Conservation (phyloP, 2,113 vertebrate species). For the Callithrix jacchus region DNA sequence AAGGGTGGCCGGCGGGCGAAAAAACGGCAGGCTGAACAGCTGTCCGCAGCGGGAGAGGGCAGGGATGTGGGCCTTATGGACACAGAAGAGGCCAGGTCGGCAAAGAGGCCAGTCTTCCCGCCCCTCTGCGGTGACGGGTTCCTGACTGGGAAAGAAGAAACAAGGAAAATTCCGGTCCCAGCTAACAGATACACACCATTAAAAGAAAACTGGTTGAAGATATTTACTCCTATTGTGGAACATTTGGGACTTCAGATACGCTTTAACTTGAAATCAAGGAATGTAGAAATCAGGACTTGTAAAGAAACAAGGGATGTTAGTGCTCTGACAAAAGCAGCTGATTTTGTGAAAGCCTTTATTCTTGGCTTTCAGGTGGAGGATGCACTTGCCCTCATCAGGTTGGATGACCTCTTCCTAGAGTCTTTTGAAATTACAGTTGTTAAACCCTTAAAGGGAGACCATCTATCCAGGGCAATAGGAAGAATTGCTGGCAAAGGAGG, state of each 20-base stretch:
- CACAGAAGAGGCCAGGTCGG: no score
- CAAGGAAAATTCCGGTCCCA: conserved; percentile 91
- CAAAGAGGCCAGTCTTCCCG: conserved; percentile 92
- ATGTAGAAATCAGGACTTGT: conserved; percentile 97
- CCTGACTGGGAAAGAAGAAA: conserved; percentile 85
- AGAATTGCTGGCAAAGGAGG: conserved; percentile 98
- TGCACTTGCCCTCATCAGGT: conserved; percentile 94
- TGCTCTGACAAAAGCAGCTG: conserved; percentile 92
- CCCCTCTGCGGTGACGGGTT: conserved; percentile 88
- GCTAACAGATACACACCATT: conserved; percentile 94
- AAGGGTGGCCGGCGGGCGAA: no score
- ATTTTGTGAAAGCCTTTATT: conserved; percentile 96
- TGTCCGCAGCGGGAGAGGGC: no score
- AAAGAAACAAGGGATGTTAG: conserved; percentile 94
- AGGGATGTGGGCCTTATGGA: no score
- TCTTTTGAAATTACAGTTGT: conserved; percentile 97
- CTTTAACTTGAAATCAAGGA: conserved; percentile 95
- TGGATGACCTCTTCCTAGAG: conserved; percentile 97
- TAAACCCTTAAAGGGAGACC: conserved; percentile 97
- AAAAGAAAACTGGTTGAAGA: conserved; percentile 98
- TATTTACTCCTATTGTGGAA: conserved; percentile 96
- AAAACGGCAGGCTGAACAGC: no score
- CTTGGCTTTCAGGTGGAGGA: conserved; percentile 99
- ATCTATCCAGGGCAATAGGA: conserved; percentile 96
- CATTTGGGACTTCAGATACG: conserved; percentile 95